Evolutionary conservation across 2,888 invertebrate species (phyloP).

Genomic region (Pandemis corylana): DNA sequence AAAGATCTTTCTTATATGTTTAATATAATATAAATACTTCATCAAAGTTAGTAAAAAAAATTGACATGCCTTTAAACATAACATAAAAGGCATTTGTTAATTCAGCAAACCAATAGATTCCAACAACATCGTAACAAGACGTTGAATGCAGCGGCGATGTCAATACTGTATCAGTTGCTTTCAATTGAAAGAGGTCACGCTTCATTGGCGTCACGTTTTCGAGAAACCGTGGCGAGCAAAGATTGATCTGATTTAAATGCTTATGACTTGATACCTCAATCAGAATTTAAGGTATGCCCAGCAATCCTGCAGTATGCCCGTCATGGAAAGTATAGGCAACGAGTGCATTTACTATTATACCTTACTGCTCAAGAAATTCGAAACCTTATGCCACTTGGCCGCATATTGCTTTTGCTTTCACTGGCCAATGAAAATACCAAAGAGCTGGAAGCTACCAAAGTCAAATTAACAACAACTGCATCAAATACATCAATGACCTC

Average conservation of each 20-base stretch:
- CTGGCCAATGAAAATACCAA: not conserved
- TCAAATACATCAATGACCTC: not conserved
- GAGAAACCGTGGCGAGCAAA: slow-evolving; percentile 4
- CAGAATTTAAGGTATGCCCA: not conserved
- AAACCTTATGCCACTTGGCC: not conserved
- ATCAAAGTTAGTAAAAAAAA: too few relatives aligned
- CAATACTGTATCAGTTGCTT: slow-evolving; percentile 20
- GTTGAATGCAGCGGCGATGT: not conserved
- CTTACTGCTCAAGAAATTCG: not conserved
- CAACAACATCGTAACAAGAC: not conserved
- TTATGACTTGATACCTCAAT: not conserved
- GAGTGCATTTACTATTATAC: not conserved
- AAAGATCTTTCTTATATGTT: too few relatives aligned
- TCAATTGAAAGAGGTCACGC: slow-evolving; percentile 38
- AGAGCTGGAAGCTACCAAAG: not conserved
- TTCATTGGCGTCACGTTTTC: slow-evolving; percentile 36
- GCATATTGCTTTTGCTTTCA: not conserved
- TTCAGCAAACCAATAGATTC: not conserved
- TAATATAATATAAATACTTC: too few relatives aligned
- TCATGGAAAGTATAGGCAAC: not conserved
- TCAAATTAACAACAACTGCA: not conserved
- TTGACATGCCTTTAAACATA: too few relatives aligned
- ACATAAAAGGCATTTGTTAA: too few relatives aligned
- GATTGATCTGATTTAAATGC: not conserved
- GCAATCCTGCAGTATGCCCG: not conserved